These are phyloP conservation scores for Ceratina japonica DNA, from an alignment of 1,140 invertebrate genomes.

Conservation along the genomic window DNA sequence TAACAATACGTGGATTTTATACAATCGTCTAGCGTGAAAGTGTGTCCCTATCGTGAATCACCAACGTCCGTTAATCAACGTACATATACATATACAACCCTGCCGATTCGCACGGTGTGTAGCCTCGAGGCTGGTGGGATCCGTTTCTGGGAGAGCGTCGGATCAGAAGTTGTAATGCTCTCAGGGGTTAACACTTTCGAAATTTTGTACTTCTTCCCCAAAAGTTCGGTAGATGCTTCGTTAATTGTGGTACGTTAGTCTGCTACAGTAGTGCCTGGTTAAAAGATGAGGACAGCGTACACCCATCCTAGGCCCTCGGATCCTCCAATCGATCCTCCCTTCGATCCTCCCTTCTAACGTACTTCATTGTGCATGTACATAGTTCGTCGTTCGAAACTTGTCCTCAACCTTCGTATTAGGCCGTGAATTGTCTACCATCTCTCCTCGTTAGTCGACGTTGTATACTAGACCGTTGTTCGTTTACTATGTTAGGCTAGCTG, in stretches of 20 bases:
- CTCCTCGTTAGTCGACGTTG: background rate
- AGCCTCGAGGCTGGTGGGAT: background rate
- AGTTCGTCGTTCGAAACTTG: too few relatives aligned
- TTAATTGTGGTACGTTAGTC: too few relatives aligned
- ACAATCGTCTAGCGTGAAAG: slow-evolving; percentile 29
- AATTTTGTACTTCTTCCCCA: slow-evolving; percentile 41
- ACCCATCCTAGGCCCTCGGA: background rate
- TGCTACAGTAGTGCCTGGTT: too few relatives aligned
- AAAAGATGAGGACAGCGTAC: background rate
- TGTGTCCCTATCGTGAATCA: slow-evolving; percentile 39
- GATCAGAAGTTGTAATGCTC: background rate
- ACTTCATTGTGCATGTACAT: slow-evolving; percentile 22
- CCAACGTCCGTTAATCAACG: slow-evolving; percentile 2
- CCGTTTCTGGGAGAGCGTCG: background rate
- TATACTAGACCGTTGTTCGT: slow-evolving; percentile 21
- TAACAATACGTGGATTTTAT: background rate
- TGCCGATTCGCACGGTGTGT: too few relatives aligned
- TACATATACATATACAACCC: slow-evolving; percentile 9
- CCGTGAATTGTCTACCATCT: slow-evolving; percentile 13
- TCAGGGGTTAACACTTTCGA: slow-evolving; percentile 8
- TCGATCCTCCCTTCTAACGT: background rate
- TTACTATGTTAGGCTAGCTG: slow-evolving; percentile 51
- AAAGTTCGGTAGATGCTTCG: background rate
- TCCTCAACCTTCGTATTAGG: slow-evolving; percentile 22
- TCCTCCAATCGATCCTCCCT: background rate